Evolutionary conservation across 2,888 invertebrate species (phyloP), one percentile per base, ranked within the genome.

Genomic region (Sussaba pulchella): DNA sequence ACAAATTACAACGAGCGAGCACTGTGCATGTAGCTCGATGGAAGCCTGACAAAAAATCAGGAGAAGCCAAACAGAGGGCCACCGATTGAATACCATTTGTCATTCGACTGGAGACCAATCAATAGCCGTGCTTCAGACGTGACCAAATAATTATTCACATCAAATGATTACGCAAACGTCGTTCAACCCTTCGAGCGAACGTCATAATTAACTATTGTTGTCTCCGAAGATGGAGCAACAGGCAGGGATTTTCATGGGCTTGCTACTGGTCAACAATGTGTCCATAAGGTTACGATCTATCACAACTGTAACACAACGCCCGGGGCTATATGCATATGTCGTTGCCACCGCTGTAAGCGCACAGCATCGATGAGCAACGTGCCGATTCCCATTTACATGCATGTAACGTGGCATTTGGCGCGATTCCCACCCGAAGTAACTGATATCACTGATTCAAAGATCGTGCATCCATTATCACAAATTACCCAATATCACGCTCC

Each of bases 391-490:
- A n/a, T n/a, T n/a, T 63, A 45, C 57, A 71, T 50, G 47, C 31
- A 50, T 61, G 57, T 50, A 54, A 54, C 52, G 39, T 67, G 24
- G 64, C 50, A 52, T 47, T 70, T 57, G 39, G 36, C 70, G 43
- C 8, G 36, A 54, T 36, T 54, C 64, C 70, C 63, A 43, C 45
- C 12, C 14, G 31, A 59, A 41, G 43, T 17, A 52, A 78, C 9
- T 50, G 71, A 78, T 72, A 72, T 31, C n/a, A 41, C 41, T 19
- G 59, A 66, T 61, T 59, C 57, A 3, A 47, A 47, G 26, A 64
- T 71, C 47, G 26, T 47, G 47, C 39, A 47, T 17, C 26, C 31
- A 64, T 57, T 59, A 47, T 45, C 31, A n/a, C 41, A 50, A 63
- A 77, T 70, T 54, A 19, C 70, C 39, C 43, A 21, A 14, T 14